A percentile compares a stretch with the other conserved stretches of the same genome.
These are phyloP conservation scores for Crotalus helleri DNA, from an alignment of 2,113 vertebrate species.

Conservation along the genomic window DNA sequence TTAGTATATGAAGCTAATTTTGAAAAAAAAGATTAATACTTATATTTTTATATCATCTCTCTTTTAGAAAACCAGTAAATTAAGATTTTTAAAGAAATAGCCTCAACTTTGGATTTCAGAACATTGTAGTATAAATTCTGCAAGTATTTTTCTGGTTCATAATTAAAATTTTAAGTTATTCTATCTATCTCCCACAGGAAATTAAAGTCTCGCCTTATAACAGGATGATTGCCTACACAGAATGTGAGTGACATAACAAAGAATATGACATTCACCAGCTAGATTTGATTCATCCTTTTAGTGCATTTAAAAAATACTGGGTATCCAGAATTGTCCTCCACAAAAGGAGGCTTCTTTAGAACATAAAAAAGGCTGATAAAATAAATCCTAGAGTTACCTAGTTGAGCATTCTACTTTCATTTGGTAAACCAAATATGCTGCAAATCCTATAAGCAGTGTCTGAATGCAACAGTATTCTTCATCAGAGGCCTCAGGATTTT, in stretches of 20 bases:
- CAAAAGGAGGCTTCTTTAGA: not conserved
- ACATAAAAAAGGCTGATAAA: not conserved
- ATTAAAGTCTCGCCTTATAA: not conserved
- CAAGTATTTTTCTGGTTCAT: not conserved
- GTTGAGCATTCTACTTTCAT: not conserved
- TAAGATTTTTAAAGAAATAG: not conserved
- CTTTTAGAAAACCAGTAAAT: not conserved
- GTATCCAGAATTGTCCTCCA: not conserved
- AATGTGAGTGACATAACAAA: not conserved
- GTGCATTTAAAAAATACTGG: not conserved
- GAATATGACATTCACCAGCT: not conserved
- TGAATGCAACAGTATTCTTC: not conserved
- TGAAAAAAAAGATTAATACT: not conserved
- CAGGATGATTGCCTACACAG: not conserved
- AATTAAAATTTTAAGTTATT: not conserved
- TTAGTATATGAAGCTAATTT: not conserved
- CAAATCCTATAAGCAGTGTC: not conserved
- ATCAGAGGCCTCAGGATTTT: not conserved
- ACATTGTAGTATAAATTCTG: not conserved
- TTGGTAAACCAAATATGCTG: not conserved
- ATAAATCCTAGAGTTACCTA: not conserved
- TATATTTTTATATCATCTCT: not conserved
- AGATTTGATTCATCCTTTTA: not conserved
- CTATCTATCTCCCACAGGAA: not conserved
- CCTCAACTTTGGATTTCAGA: not conserved